Evolutionary conservation across 2,797 vertebrate genomes (phyloP).

Genomic region (Crax fasciolata): DNA sequence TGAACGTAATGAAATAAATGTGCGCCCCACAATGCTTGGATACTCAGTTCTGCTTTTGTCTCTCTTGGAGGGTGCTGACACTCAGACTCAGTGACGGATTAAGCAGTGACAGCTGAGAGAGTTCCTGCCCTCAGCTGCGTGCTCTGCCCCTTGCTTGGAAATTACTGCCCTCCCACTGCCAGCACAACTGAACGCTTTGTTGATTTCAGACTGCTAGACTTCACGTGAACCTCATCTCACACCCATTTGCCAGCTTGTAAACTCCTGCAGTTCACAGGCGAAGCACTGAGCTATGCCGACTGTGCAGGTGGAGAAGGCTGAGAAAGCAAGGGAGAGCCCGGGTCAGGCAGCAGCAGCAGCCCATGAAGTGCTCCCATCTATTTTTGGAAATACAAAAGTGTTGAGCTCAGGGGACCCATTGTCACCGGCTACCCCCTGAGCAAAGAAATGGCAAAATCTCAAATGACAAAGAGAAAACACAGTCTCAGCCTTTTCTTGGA

Average conservation of each 20-base stretch:
- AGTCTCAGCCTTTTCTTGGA: background rate
- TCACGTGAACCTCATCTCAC: background rate
- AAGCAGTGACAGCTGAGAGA: slow-evolving; percentile 39
- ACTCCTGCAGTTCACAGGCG: background rate
- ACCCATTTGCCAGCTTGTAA: background rate
- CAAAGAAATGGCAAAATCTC: slow-evolving; percentile 18
- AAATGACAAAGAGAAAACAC: background rate
- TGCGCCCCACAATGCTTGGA: slow-evolving; percentile 2
- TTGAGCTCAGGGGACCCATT: background rate
- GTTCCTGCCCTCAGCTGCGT: slow-evolving; percentile 23
- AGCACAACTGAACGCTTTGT: background rate
- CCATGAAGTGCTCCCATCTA: background rate
- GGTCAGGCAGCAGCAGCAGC: background rate
- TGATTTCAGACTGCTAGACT: slow-evolving; percentile 26
- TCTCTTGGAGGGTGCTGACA: slow-evolving; percentile 42
- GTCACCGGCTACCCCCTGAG: background rate
- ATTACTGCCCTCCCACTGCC: slow-evolving; percentile 54
- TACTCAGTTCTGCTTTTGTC: slow-evolving; percentile 23
- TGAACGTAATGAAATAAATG: slow-evolving; percentile 65
- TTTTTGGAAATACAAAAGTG: background rate
- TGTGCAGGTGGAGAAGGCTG: slow-evolving; percentile 26
- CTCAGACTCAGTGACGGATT: slow-evolving; percentile 35
- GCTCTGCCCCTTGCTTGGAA: slow-evolving; percentile 30
- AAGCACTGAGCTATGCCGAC: background rate
- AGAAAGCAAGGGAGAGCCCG: background rate